These are phyloP conservation scores for Uromys caudimaculatus DNA, from an alignment of 2,797 vertebrate species.

Conservation along the genomic window DNA sequence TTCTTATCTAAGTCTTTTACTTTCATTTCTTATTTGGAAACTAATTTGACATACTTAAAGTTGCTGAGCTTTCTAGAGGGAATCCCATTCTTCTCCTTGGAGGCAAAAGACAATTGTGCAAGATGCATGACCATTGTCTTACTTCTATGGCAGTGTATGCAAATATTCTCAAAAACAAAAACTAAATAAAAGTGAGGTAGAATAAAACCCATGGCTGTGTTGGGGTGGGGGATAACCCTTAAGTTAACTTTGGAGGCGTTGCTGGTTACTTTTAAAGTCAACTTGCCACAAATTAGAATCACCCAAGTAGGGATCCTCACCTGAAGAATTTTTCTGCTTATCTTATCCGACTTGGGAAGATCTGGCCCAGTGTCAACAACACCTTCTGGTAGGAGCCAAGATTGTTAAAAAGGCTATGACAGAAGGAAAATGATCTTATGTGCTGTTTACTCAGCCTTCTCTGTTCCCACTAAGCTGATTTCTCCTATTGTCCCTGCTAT, in stretches of 20 bases:
- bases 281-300: background rate
- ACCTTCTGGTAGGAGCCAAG: background rate
- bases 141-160: background rate
- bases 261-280: background rate
- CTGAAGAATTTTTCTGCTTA: background rate
- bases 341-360: background rate
- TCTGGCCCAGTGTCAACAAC: background rate
- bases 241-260: background rate
- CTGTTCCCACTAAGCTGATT: background rate
- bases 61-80: background rate
- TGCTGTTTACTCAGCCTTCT: background rate
- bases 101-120: background rate
- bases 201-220: background rate
- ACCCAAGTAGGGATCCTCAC: background rate
- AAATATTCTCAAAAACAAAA: conserved; percentile 36
- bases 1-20: background rate
- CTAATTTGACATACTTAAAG: background rate
- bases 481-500: background rate
- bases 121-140: background rate
- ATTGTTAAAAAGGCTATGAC: background rate
- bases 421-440: background rate
- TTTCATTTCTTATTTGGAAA: background rate
- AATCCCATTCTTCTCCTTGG: background rate
- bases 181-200: background rate
- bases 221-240: background rate